A percentile compares a stretch with the other conserved stretches of the same genome.
These are phyloP conservation scores for Cephus pulcher DNA, from an alignment of 2,888 invertebrate genomes.

Conservation along the genomic window DNA sequence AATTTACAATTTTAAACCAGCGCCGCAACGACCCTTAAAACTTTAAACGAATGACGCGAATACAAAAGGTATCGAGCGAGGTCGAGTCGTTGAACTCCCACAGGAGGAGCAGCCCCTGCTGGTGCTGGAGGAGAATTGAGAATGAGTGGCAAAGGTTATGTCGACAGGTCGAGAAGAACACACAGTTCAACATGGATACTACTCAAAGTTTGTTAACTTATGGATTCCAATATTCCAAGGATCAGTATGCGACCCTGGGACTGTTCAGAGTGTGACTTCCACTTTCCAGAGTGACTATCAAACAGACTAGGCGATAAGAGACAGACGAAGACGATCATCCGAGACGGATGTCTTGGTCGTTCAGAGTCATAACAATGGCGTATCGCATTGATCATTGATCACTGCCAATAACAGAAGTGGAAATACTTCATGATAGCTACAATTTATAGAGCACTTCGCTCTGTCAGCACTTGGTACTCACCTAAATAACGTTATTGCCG, in stretches of 20 bases:
- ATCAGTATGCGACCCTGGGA: neutral
- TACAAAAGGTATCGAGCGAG: neutral
- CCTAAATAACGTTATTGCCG: conserved; percentile 35
- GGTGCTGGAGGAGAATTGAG: neutral
- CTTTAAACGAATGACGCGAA: neutral
- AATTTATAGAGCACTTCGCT: neutral
- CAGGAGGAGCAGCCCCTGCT: neutral
- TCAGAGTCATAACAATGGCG: neutral
- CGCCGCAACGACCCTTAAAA: neutral
- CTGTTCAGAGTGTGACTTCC: neutral
- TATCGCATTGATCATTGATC: neutral
- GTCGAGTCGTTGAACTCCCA: neutral
- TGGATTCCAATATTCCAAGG: neutral
- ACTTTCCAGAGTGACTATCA: neutral
- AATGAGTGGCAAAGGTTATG: neutral
- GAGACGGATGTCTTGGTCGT: neutral
- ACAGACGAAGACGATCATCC: neutral
- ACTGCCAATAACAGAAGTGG: neutral
- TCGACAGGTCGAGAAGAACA: neutral
- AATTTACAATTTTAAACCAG: neutral
- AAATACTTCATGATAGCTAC: neutral
- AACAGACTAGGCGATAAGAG: neutral
- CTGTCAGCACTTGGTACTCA: neutral
- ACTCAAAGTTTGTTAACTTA: neutral
- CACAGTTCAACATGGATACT: neutral